Conservation (phyloP, 2,888 invertebrate species). For the Scaptomyza caliginosa region DNA sequence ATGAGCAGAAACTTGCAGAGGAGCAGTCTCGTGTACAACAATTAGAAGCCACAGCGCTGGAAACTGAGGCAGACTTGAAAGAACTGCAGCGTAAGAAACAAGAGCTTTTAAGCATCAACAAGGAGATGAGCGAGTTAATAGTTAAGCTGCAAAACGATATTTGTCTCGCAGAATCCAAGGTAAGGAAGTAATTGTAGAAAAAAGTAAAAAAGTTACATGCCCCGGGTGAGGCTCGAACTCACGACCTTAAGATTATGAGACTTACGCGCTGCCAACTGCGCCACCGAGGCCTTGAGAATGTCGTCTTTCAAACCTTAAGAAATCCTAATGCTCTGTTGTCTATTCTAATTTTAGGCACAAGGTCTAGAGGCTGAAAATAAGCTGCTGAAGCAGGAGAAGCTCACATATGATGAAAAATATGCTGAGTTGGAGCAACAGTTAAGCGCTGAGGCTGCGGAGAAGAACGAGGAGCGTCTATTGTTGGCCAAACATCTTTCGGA, state of each 20-base stretch:
- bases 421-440: conserved; percentile 85
- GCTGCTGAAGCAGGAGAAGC: conserved; percentile 81
- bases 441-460: conserved; percentile 85
- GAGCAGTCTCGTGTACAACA: conserved; percentile 59
- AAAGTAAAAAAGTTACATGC: conserved; percentile 62
- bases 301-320: neutral
- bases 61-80: conserved; percentile 88
- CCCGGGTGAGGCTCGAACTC: conserved; percentile 79
- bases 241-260: conserved; percentile 85
- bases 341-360: conserved; percentile 65
- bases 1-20: conserved; percentile 78
- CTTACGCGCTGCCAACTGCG: conserved; percentile 84
- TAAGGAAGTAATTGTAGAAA: conserved; percentile 55
- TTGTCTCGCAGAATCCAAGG: conserved; percentile 85
- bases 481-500: conserved; percentile 87
- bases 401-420: conserved; percentile 81
- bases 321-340: conserved; percentile 6
- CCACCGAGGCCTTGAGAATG: conserved; percentile 81
- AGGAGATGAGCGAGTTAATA: conserved; percentile 91
- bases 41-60: conserved; percentile 85
- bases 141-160: conserved; percentile 90
- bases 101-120: conserved; percentile 91
- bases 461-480: conserved; percentile 86
- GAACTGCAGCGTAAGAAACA: conserved; percentile 89
- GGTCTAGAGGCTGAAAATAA: conserved; percentile 83